Evolutionary conservation across 2,113 vertebrate species (phyloP).

Genomic region (Vimba vimba): DNA sequence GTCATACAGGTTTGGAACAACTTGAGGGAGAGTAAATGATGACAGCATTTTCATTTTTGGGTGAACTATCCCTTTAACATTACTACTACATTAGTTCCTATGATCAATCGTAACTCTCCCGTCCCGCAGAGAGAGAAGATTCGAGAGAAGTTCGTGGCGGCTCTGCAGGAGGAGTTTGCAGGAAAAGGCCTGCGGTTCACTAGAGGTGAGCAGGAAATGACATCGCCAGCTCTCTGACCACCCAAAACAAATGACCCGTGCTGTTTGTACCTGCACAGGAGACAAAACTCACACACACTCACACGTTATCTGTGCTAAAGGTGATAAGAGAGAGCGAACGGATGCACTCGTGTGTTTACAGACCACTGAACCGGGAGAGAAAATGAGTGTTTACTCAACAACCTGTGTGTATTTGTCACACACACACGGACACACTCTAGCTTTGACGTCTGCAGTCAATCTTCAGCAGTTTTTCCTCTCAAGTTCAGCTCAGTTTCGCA

Average conservation of each 20-base stretch:
- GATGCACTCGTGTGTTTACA: constrained; percentile 4
- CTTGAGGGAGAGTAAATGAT: too few species aligned
- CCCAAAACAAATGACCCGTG: constrained; percentile 39
- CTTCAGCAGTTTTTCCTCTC: not conserved
- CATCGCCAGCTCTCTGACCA: constrained; percentile 1
- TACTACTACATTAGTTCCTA: too few species aligned
- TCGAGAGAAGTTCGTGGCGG: constrained; percentile 94
- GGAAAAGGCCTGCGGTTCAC: constrained; percentile 94
- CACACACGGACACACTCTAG: not conserved
- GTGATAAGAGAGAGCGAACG: not conserved
- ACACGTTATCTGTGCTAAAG: not conserved
- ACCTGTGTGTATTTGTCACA: not conserved
- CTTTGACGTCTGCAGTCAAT: not conserved
- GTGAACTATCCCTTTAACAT: too few species aligned
- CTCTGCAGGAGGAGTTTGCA: constrained; percentile 91
- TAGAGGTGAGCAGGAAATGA: constrained; percentile 78
- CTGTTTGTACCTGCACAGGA: not conserved
- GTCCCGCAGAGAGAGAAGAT: constrained; percentile 89
- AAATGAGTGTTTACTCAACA: not conserved
- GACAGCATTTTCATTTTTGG: too few species aligned
- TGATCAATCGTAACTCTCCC: not conserved
- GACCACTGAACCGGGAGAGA: not conserved
- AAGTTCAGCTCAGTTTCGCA: not conserved
- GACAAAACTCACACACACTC: not conserved
- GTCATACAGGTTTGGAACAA: too few species aligned